A percentile compares a stretch with the other conserved stretches of the same genome.
phyloP scores from a whole-genome alignment of 2,113 vertebrate species.

The Sinocyclocheilus grahami region DNA sequence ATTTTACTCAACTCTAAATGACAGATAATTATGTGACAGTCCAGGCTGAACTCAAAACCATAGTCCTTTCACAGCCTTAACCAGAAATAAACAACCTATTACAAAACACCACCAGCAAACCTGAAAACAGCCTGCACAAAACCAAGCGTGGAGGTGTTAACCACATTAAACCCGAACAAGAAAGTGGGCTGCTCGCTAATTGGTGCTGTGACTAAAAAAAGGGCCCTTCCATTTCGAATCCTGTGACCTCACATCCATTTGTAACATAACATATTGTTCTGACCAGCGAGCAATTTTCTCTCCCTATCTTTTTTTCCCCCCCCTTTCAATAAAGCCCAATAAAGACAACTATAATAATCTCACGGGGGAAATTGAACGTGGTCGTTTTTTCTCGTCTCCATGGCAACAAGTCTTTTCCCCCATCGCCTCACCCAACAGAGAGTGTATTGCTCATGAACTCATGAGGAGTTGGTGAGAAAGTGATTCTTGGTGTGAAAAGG shows the following conservation, averaged over 20 bases:
- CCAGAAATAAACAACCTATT: neutral
- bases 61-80: neutral
- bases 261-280: constrained; percentile 31
- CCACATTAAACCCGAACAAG: neutral
- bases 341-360: constrained; percentile 54
- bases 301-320: constrained; percentile 20
- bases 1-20: neutral
- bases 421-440: constrained; percentile 15
- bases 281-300: constrained; percentile 31
- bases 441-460: constrained; percentile 24
- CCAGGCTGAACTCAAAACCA: neutral
- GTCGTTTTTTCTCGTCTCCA: constrained; percentile 39
- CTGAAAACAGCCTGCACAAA: neutral
- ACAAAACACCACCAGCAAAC: neutral
- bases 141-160: neutral
- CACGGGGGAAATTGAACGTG: constrained; percentile 28
- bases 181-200: constrained; percentile 10
- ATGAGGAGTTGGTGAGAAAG: constrained; percentile 26
- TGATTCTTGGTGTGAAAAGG: constrained; percentile 31
- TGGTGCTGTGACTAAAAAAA: constrained; percentile 17
- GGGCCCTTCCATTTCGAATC: constrained; percentile 1
- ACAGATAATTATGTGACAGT: neutral
- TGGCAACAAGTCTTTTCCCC: constrained; percentile 31
- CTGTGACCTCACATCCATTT: constrained; percentile 17
- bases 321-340: constrained; percentile 44